Conservation (phyloP, 2,113 vertebrate species). For the Petaurus breviceps region DNA sequence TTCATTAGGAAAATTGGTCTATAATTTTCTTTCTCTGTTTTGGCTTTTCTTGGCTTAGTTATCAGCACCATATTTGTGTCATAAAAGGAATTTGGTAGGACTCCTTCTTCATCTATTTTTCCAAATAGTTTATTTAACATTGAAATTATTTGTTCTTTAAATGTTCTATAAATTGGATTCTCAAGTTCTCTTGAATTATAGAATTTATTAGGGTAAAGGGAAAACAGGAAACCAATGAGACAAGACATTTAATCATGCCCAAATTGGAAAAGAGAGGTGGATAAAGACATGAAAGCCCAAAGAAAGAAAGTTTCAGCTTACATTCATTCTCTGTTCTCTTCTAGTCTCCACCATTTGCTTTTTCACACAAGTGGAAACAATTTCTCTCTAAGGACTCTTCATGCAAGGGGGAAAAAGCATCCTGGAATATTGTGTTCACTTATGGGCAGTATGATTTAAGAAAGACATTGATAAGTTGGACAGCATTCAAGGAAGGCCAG, state of each 20-base stretch:
- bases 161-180: background rate
- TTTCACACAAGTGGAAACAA: background rate
- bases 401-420: background rate
- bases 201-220: background rate
- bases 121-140: too few species aligned
- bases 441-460: background rate
- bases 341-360: background rate
- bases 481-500: background rate
- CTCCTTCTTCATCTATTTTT: too few species aligned
- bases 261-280: background rate
- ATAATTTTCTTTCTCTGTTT: too few species aligned
- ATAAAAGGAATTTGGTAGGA: too few species aligned
- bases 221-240: background rate
- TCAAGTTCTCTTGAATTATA: background rate
- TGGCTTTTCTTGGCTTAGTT: too few species aligned
- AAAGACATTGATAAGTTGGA: background rate
- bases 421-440: background rate
- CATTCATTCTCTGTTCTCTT: background rate
- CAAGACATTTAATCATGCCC: background rate
- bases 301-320: background rate
- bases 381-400: background rate
- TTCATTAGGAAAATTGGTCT: too few species aligned
- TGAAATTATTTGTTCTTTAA: too few species aligned
- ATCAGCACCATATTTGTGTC: too few species aligned
- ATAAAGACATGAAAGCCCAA: background rate